phyloP scores from a whole-genome alignment of 1,140 invertebrate species.

The Paraescarpia echinospica region DNA sequence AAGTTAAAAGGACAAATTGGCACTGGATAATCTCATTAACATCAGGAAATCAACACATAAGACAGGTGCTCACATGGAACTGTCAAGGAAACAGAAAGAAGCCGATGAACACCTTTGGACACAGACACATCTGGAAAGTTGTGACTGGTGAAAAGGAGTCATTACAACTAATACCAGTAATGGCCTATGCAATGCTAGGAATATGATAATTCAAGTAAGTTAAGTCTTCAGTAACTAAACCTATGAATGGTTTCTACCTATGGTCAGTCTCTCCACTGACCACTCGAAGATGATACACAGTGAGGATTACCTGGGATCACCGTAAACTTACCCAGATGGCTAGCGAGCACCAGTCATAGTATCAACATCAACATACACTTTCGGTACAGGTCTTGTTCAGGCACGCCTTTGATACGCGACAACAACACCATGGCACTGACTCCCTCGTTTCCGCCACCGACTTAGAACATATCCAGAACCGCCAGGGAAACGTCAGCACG shows the following conservation, averaged over 20 bases:
- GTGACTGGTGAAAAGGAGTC: no score
- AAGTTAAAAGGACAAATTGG: no score
- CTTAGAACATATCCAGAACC: background rate
- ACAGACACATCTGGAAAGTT: no score
- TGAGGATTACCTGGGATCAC: background rate
- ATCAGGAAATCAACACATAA: no score
- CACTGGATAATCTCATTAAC: no score
- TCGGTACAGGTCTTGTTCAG: background rate
- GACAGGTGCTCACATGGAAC: no score
- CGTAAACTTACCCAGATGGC: background rate
- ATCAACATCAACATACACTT: background rate
- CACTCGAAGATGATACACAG: background rate
- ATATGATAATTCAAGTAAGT: no score
- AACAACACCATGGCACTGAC: background rate
- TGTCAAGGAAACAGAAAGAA: no score
- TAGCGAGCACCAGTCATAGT: background rate
- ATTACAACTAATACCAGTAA: no score
- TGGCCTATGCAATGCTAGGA: no score
- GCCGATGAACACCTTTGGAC: no score
- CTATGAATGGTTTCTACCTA: background rate
- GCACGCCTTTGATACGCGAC: background rate
- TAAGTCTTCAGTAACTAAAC: background rate
- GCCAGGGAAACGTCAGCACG: background rate
- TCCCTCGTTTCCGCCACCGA: background rate
- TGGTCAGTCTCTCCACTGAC: background rate